Conservation (phyloP, 2,888 invertebrate species). For the Melanotus villosus region DNA sequence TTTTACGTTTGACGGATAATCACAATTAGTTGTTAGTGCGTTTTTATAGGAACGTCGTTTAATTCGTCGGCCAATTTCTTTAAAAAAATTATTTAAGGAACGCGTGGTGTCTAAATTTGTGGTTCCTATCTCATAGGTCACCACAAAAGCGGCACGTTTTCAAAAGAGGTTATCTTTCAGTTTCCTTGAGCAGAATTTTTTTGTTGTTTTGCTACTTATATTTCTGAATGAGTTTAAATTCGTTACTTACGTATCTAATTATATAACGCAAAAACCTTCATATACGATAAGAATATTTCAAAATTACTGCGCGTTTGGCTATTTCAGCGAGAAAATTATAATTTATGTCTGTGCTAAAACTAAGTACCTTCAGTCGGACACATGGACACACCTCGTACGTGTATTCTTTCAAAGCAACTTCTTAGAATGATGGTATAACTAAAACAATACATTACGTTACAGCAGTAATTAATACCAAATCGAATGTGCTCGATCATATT, state of each 20-base stretch:
- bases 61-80: too few relatives aligned
- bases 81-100: too few relatives aligned
- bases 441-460: background rate
- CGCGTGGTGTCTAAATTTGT: background rate
- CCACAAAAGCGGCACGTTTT: slow-evolving; percentile 2
- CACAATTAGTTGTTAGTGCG: background rate
- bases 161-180: slow-evolving; percentile 23
- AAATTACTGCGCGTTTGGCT: background rate
- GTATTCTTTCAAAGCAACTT: background rate
- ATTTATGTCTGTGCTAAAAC: too few relatives aligned
- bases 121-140: background rate
- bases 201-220: slow-evolving; percentile 21
- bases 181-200: slow-evolving; percentile 27
- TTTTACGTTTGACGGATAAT: background rate
- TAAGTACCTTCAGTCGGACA: too few relatives aligned
- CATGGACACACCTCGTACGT: too few relatives aligned
- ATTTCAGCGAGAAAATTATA: too few relatives aligned
- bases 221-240: too few relatives aligned
- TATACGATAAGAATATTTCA: background rate
- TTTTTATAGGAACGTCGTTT: background rate
- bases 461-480: slow-evolving; percentile 2
- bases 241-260: background rate
- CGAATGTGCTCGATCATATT: background rate
- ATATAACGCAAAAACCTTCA: slow-evolving; percentile 11
- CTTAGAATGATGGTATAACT: background rate